phyloP scores from a whole-genome alignment of 1,140 invertebrate species.

The Scaptomyza hsui region DNA sequence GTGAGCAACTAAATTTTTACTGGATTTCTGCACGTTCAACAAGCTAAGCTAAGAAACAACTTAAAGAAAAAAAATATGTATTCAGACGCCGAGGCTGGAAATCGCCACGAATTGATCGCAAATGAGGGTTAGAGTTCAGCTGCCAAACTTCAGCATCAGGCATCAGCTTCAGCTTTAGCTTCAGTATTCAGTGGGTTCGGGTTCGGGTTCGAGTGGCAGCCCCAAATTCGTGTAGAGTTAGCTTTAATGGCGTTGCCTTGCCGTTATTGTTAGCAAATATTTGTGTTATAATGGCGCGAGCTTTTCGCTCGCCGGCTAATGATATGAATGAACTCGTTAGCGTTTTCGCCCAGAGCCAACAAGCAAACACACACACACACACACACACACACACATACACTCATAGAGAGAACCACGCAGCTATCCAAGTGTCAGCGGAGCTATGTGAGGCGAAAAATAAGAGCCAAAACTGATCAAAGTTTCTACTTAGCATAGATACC shows the following conservation, averaged over 20 bases:
- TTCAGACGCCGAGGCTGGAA: constrained; percentile 65
- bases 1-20: constrained; percentile 79
- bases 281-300: constrained; percentile 81
- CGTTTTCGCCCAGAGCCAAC: constrained; percentile 31
- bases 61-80: constrained; percentile 71
- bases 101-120: constrained; percentile 82
- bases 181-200: not conserved
- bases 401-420: constrained; percentile 22
- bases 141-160: constrained; percentile 1
- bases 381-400: constrained; percentile 3
- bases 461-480: constrained; percentile 31
- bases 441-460: constrained; percentile 12
- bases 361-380: constrained; percentile 9
- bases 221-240: constrained; percentile 42
- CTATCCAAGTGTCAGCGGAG: constrained; percentile 41
- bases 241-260: constrained; percentile 71
- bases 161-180: constrained; percentile 9
- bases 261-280: constrained; percentile 80
- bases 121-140: constrained; percentile 80
- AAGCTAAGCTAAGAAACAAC: too few species aligned
- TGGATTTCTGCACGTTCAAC: constrained; percentile 74
- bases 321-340: constrained; percentile 76
- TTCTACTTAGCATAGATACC: constrained; percentile 52
- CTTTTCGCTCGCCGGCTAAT: constrained; percentile 65
- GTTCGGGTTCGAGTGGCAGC: constrained; percentile 7